Conservation (phyloP, 2,888 invertebrate species). For the Sinopyrophorus schimmeli region DNA sequence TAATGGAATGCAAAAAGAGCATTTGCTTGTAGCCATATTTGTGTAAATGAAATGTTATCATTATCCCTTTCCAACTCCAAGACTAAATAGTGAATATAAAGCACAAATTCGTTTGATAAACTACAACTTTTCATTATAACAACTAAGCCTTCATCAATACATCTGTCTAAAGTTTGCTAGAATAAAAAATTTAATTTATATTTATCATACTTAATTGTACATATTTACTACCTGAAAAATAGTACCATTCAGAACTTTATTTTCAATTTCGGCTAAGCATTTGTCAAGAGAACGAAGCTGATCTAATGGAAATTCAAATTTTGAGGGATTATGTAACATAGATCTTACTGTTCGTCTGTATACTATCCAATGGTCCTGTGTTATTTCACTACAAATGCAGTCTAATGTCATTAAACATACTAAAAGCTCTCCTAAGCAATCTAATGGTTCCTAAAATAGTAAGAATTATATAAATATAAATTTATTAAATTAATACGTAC, state of each 20-base stretch:
- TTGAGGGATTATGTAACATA: conserved; percentile 65
- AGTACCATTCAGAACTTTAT: conserved; percentile 67
- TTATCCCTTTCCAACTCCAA: conserved; percentile 66
- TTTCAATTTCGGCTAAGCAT: conserved; percentile 71
- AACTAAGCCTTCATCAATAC: conserved; percentile 46
- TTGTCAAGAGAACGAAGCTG: conserved; percentile 71
- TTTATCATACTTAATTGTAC: neutral
- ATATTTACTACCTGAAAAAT: conserved; percentile 67
- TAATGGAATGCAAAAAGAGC: conserved; percentile 68
- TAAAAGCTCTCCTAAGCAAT: conserved; percentile 68
- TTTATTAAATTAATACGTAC: conserved; percentile 38
- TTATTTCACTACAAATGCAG: conserved; percentile 60
- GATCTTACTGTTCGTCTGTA: conserved; percentile 76
- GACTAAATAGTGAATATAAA: conserved; percentile 67
- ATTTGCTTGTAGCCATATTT: conserved; percentile 67
- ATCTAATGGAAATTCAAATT: conserved; percentile 63
- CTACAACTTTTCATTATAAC: conserved; percentile 50
- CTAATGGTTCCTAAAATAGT: conserved; percentile 56
- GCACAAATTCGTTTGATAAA: conserved; percentile 66
- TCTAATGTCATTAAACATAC: conserved; percentile 71
- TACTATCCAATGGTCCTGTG: conserved; percentile 72
- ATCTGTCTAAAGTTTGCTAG: conserved; percentile 48
- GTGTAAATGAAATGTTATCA: conserved; percentile 59
- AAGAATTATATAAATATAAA: conserved; percentile 44
- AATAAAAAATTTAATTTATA: conserved; percentile 25